A percentile compares a stretch with the other conserved stretches of the same genome.
These are phyloP conservation scores for Zaprionus ghesquierei DNA, from an alignment of 1,140 invertebrate species.

Conservation along the genomic window DNA sequence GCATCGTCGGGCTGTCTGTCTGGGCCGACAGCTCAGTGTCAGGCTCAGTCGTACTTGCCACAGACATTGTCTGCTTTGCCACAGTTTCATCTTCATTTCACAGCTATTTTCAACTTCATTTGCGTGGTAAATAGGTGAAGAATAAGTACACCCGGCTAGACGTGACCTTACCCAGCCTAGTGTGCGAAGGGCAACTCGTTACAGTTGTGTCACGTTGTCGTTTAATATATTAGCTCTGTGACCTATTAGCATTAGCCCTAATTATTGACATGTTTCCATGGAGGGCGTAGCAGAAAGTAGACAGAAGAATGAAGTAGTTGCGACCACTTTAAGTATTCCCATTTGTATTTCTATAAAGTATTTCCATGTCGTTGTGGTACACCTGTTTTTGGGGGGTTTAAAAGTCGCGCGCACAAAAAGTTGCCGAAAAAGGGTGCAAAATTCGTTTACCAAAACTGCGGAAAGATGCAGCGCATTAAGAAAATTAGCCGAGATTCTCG, in stretches of 20 bases:
- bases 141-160: slow-evolving; percentile 67
- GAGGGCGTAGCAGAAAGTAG: neutral
- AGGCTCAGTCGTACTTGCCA: neutral
- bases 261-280: slow-evolving; percentile 22
- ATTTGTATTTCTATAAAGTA: neutral
- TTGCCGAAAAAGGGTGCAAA: slow-evolving; percentile 58
- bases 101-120: slow-evolving; percentile 81
- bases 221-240: slow-evolving; percentile 75
- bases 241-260: slow-evolving; percentile 71
- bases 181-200: slow-evolving; percentile 41
- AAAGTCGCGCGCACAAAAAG: slow-evolving; percentile 72
- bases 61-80: slow-evolving; percentile 2
- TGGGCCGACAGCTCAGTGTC: slow-evolving; percentile 21
- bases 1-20: slow-evolving; percentile 60
- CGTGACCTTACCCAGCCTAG: slow-evolving; percentile 8
- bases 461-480: slow-evolving; percentile 65
- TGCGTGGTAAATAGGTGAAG: slow-evolving; percentile 77
- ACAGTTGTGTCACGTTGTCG: slow-evolving; percentile 56
- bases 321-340: neutral
- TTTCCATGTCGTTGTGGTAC: neutral
- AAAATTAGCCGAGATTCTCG: slow-evolving; percentile 44
- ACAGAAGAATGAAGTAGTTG: neutral
- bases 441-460: slow-evolving; percentile 27
- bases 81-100: slow-evolving; percentile 77
- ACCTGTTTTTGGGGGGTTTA: slow-evolving; percentile 49